Conservation (phyloP, 2,113 vertebrate genomes). For the Chroicocephalus ridibundus region DNA sequence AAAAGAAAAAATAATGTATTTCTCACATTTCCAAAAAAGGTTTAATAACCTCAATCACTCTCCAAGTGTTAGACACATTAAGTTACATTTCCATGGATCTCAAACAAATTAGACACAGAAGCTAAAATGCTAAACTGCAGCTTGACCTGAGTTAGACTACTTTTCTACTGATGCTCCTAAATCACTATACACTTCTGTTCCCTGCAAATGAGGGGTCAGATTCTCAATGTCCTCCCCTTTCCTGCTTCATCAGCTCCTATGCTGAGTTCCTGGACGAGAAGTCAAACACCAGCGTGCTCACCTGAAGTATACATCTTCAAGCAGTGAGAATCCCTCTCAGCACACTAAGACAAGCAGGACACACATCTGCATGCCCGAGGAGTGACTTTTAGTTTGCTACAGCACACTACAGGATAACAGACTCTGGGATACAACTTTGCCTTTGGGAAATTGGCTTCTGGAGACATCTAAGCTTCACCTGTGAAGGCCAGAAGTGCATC, state of each 20-base stretch:
- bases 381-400: not conserved
- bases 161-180: not conserved
- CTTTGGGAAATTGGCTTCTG: not conserved
- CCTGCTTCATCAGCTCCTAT: not conserved
- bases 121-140: not conserved
- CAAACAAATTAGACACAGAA: not conserved
- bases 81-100: not conserved
- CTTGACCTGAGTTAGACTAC: not conserved
- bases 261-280: not conserved
- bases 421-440: not conserved
- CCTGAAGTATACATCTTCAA: not conserved
- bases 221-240: not conserved
- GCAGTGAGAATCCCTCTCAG: not conserved
- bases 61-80: not conserved
- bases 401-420: not conserved
- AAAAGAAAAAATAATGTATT: not conserved
- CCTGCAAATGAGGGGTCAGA: not conserved
- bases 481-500: not conserved
- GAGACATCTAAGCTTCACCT: not conserved
- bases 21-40: not conserved
- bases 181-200: not conserved
- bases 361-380: not conserved
- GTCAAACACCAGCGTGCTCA: not conserved
- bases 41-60: not conserved
- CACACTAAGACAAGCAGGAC: not conserved